These are phyloP conservation scores for Lagopus leucura DNA, from an alignment of 2,113 vertebrate species.

Conservation along the genomic window DNA sequence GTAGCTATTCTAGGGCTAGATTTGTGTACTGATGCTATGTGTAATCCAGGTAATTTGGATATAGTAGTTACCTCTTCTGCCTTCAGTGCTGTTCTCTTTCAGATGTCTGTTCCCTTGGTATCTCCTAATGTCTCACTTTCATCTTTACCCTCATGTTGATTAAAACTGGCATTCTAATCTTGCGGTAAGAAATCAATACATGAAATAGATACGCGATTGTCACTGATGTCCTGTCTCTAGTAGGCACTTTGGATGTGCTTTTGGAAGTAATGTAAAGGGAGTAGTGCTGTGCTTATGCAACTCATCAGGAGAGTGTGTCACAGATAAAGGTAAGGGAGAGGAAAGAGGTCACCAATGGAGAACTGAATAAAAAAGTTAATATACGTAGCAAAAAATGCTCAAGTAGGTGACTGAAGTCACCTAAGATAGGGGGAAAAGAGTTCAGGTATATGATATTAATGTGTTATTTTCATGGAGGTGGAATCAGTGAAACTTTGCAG, in stretches of 20 bases:
- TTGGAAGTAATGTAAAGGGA: background rate
- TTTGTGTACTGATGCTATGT: background rate
- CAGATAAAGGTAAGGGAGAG: background rate
- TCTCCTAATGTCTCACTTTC: constrained; percentile 44
- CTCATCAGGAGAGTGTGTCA: rapidly evolving
- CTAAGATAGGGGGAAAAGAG: background rate
- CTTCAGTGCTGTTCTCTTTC: background rate
- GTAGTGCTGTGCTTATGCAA: background rate
- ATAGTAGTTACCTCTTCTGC: background rate
- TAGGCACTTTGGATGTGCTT: background rate
- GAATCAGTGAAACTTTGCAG: background rate
- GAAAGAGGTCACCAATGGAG: background rate
- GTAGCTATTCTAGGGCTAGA: background rate
- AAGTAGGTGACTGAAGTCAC: background rate
- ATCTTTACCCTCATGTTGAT: background rate
- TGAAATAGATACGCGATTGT: background rate
- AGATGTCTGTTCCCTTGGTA: background rate
- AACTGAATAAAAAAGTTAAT: background rate
- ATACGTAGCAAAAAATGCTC: background rate
- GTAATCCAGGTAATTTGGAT: background rate
- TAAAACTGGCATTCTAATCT: constrained; percentile 7
- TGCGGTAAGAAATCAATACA: constrained; percentile 3
- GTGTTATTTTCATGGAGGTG: background rate
- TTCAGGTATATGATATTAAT: background rate
- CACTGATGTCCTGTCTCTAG: background rate